Evolutionary conservation across 2,888 invertebrate genomes (phyloP), one percentile per base, ranked within the genome.

Genomic region (Euphydryas editha): DNA sequence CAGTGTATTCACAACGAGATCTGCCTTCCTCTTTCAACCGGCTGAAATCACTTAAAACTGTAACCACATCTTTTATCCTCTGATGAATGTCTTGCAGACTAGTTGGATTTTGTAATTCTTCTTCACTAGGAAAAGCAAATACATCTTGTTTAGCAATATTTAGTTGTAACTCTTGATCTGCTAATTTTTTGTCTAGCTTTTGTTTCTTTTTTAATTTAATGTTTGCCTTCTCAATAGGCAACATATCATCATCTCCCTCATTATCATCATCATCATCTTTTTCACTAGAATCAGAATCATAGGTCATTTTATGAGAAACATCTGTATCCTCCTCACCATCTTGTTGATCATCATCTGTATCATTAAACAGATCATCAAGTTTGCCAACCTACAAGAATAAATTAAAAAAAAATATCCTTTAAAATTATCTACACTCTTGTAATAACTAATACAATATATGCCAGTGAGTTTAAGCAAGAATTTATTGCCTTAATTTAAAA

Each of bases 221-320:
- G 68, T 96, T 96, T 65, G 95, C 95, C 81, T 95, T 97, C 89
- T 98, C 98, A 81, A 98, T 96, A 0, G 98, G 98, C 59, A 98
- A 84, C 85, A 96, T 90, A 78, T 97, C 95, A 68, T 95, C 94
- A 69, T 95, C 94, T 47, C 90, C 93, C 64, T 91, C 92, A 10
- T 81, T 82, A 21, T 85, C 86, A 42, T 82, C 81, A 17, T 80
- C 82, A 72, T 82, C 83, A 30, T 82, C 82, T 42, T 82, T 83
- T 24, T 82, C 82, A 67, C 84, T 86, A 20, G 80, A 85, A 75
- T 83, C 86, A 47, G 88, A 88, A 69, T 87, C 86, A 73, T 91
- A 89, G 17, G 79, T 84, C 47, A 83, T 74, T 75, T 89, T 87
- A 18, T 78, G 78, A 47, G 79, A 80, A 71, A 72, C 77, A 58